phyloP scores from a whole-genome alignment of 2,888 invertebrate species.

The Tiphia femorata region DNA sequence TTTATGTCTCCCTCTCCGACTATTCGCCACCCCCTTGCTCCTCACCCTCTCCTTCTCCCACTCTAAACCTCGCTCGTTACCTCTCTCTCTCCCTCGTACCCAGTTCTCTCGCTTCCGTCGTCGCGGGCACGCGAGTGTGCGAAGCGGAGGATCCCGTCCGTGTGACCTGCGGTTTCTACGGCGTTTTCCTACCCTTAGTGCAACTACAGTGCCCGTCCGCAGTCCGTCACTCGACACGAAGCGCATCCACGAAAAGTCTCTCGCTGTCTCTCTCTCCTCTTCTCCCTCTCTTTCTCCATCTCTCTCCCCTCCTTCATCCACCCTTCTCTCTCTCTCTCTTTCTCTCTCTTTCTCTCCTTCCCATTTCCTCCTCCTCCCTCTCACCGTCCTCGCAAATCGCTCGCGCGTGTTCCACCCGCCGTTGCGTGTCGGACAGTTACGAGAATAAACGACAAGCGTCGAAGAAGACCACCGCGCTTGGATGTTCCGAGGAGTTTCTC shows the following conservation, averaged over 20 bases:
- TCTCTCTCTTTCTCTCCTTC: constrained; percentile 13
- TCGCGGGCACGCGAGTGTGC: constrained; percentile 39
- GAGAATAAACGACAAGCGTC: too few species aligned
- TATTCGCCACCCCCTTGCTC: constrained; percentile 16
- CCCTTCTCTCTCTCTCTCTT: background rate
- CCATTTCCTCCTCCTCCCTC: constrained; percentile 7
- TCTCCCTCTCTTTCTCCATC: background rate
- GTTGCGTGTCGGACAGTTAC: too few species aligned
- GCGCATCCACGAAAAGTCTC: constrained; percentile 23
- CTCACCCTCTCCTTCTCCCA: constrained; percentile 14
- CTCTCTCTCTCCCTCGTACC: constrained; percentile 12
- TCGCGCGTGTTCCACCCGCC: too few species aligned
- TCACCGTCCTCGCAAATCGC: too few species aligned
- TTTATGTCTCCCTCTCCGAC: constrained; percentile 11
- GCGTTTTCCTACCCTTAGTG: constrained; percentile 56
- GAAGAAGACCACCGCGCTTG: too few species aligned
- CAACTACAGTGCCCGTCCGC: constrained; percentile 55
- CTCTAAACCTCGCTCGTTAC: constrained; percentile 22
- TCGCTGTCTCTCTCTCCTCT: constrained; percentile 6
- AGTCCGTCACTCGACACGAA: constrained; percentile 49
- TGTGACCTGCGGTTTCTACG: constrained; percentile 63
- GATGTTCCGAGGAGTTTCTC: too few species aligned
- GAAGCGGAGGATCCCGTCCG: constrained; percentile 44
- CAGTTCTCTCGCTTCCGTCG: constrained; percentile 6
- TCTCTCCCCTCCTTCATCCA: background rate